These are phyloP conservation scores for Rana temporaria DNA, from an alignment of 2,113 vertebrate genomes.

Conservation along the genomic window DNA sequence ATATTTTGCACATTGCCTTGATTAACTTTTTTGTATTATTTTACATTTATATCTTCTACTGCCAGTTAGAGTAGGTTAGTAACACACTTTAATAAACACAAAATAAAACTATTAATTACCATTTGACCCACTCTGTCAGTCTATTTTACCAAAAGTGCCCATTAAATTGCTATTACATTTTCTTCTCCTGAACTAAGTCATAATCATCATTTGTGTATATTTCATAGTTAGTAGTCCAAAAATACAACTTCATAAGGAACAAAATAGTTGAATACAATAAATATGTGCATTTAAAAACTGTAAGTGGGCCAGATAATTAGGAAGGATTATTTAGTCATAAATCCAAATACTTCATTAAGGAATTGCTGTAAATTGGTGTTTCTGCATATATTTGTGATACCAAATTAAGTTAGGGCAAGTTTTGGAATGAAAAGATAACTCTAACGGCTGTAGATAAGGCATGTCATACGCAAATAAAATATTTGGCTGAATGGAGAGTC, in stretches of 20 bases:
- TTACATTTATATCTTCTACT: constrained; percentile 19
- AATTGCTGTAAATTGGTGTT: neutral
- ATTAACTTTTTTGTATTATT: constrained; percentile 31
- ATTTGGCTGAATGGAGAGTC: too few species aligned
- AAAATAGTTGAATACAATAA: neutral
- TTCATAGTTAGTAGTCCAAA: constrained; percentile 40
- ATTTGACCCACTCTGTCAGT: constrained; percentile 60
- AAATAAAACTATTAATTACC: constrained; percentile 65
- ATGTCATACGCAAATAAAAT: too few species aligned
- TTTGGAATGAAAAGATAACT: too few species aligned
- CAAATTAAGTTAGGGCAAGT: neutral
- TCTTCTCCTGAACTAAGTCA: constrained; percentile 11
- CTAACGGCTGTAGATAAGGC: too few species aligned
- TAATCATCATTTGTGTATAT: constrained; percentile 38
- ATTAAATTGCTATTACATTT: constrained; percentile 57
- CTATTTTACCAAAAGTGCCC: constrained; percentile 58
- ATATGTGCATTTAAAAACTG: neutral
- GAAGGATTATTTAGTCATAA: constrained; percentile 32
- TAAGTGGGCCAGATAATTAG: constrained; percentile 12
- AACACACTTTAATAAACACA: constrained; percentile 60
- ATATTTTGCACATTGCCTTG: constrained; percentile 4
- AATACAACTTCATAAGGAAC: constrained; percentile 26
- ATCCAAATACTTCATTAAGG: neutral
- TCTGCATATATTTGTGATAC: neutral
- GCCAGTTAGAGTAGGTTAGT: constrained; percentile 59